Evolutionary conservation across 2,888 invertebrate genomes (phyloP).

Genomic region (Apodemia hepburni): DNA sequence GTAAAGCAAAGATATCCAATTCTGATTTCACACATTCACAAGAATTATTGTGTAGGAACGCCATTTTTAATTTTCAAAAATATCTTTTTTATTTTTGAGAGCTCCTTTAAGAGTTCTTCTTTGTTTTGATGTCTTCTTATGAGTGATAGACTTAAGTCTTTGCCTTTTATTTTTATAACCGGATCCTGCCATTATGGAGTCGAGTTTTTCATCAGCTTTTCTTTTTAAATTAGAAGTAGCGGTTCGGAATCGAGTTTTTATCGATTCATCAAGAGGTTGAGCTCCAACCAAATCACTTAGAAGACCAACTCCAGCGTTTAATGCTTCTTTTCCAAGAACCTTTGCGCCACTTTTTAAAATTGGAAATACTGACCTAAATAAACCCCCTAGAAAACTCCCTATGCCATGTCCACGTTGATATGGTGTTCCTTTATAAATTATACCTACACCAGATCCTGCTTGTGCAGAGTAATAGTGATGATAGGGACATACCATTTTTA

Average conservation of each 20-base stretch:
- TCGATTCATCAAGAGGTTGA: neutral
- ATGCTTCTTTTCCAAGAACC: conserved; percentile 2
- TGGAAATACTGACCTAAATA: neutral
- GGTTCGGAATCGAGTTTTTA: neutral
- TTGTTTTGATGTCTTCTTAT: neutral
- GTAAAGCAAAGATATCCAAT: too few relatives aligned
- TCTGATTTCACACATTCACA: too few relatives aligned
- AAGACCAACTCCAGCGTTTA: neutral
- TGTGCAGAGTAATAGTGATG: too few relatives aligned
- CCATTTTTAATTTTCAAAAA: conserved; percentile 25
- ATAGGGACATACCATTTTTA: too few relatives aligned
- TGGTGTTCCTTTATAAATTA: too few relatives aligned
- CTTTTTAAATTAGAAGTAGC: neutral
- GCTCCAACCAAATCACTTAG: neutral
- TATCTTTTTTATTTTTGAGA: conserved; percentile 9
- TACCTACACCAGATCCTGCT: too few relatives aligned
- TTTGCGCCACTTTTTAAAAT: neutral
- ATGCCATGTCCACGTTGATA: too few relatives aligned
- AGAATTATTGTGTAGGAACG: conserved; percentile 34
- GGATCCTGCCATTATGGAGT: too few relatives aligned
- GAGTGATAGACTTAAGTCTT: conserved; percentile 25
- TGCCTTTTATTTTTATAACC: too few relatives aligned
- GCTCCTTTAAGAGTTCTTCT: neutral
- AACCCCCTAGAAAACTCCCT: too few relatives aligned
- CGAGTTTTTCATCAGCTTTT: too few relatives aligned